Evolutionary conservation across 2,113 vertebrate genomes (phyloP), one percentile per base, ranked within the genome.

Genomic region (Nerophis ophidion): DNA sequence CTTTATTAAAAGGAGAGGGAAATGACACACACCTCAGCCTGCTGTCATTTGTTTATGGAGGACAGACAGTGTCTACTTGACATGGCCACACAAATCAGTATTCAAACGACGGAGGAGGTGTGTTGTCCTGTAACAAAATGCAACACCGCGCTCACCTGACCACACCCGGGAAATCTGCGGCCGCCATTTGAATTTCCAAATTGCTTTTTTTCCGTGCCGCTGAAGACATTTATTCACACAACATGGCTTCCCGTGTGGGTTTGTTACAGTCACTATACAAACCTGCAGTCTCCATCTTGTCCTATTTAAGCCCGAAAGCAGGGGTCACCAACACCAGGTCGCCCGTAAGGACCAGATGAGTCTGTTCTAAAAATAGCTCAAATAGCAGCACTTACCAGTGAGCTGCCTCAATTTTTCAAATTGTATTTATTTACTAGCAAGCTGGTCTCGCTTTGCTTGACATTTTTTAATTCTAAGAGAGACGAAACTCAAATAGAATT

Each of bases 1-100:
- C 62, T 88, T 84, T 88, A 91, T 90, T 87, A 82, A 91, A 91
- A 91, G 88, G 44, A 82, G 84, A 82, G 77, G 77, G 84, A 88
- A 88, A 89, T 85, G 49, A 55, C 45, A 67, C 61, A 72, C 56
- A 68, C 66, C 59, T 50, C 2, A 35, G 13, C 59, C 63, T 8
- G 68, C 57, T 46, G 19, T 12, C 58, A 90, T 91, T 91, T 91
- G 89, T 71, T 85, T 90, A 84, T 70, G 65, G 80, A 84, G 83
- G 85, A 83, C 86, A 86, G 86, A 88, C 86, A 68, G 77, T 77
- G 82, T 84, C 77, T 85, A 81, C 58, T 89, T 90, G 89, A 88
- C 89, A 89, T 88, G 82, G 78, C 72, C 54, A 89, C 80, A 81
- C 87, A 91, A 91, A 91, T 88, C 42, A 88, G 85, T 53, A 90